phyloP scores from a whole-genome alignment of 1,140 invertebrate species.

The Antheraea mylitta region DNA sequence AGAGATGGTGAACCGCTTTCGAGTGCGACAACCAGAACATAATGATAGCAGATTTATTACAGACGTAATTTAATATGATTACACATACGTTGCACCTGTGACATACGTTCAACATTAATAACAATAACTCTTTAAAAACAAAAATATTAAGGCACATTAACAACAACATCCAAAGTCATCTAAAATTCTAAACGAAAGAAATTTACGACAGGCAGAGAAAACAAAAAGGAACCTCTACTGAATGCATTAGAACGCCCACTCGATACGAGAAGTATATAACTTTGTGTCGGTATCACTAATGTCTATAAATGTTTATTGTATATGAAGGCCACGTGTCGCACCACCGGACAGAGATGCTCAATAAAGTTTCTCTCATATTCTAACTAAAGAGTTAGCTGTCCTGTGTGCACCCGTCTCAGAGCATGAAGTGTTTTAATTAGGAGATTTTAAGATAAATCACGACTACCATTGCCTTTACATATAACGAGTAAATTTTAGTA shows the following conservation, averaged over 20 bases:
- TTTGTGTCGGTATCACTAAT: not conserved
- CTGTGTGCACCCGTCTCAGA: no score
- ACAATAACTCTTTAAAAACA: no score
- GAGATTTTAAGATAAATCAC: no score
- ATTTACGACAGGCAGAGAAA: not conserved
- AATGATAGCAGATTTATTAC: no score
- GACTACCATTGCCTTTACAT: no score
- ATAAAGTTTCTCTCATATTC: constrained; percentile 9
- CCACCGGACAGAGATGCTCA: constrained; percentile 4
- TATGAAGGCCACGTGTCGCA: constrained; percentile 2
- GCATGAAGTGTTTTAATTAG: no score
- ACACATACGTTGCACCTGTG: no score
- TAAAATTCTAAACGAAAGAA: not conserved
- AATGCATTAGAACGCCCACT: not conserved
- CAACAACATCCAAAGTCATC: not conserved
- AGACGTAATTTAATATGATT: no score
- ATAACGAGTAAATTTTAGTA: no score
- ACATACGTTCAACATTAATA: no score
- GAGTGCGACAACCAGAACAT: no score
- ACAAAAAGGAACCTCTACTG: not conserved
- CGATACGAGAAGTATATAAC: not conserved
- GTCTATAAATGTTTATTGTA: constrained; percentile 11
- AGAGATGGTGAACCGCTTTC: no score
- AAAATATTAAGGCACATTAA: not conserved
- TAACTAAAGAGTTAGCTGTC: not conserved